Evolutionary conservation across 2,888 invertebrate genomes (phyloP), one percentile per base, ranked within the genome.

Genomic region (Neoascia interrupta): DNA sequence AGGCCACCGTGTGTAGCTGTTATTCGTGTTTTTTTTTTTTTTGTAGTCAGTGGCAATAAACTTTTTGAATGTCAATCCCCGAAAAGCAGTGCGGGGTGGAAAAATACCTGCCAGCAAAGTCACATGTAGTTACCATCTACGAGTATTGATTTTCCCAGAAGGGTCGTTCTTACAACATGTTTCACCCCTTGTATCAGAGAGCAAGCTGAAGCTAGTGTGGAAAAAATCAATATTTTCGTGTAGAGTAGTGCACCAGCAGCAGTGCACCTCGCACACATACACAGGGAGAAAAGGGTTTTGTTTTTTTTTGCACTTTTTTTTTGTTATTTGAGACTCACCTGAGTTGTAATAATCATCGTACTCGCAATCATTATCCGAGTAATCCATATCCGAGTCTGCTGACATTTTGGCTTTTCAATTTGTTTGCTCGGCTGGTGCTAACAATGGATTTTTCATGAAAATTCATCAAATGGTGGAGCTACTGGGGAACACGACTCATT

Each of bases 371-470:
- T 95, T 95, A 88, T 95, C 95, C 51, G 95, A 96, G 89, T 93
- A 95, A 87, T 96, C 96, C 94, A 95, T 95, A 90, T 96, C 96
- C 84, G 95, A 95, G 88, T 95, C 95, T 81, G 87, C 90, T 85
- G 91, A 87, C 89, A 89, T 89, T 82, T 73, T 80, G 51, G 15
- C 26, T 58, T 51, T 23, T 49, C n/a, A 41, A 53, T 37, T 60
- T 18, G 18, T 31, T 34, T 61, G 6, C 21, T 54, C 15, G 23
- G 21, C 41, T 47, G 41, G 13, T 39, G 34, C 10, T 41, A 8
- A 19, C 5, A 47, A 43, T 21, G 41, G 58, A 54, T 41, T 39
- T 16, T 36, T n/a, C 10, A 54, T 26, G 2, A 37, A 49, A 54
- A 70, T 18, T 34, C 60, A 79, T 73, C 49, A 68, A 68, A 51